Percentiles rank a stretch among this genome's conserved stretches.
Evolutionary conservation across 2,113 vertebrate species (phyloP).

Genomic region (Lathamus discolor): DNA sequence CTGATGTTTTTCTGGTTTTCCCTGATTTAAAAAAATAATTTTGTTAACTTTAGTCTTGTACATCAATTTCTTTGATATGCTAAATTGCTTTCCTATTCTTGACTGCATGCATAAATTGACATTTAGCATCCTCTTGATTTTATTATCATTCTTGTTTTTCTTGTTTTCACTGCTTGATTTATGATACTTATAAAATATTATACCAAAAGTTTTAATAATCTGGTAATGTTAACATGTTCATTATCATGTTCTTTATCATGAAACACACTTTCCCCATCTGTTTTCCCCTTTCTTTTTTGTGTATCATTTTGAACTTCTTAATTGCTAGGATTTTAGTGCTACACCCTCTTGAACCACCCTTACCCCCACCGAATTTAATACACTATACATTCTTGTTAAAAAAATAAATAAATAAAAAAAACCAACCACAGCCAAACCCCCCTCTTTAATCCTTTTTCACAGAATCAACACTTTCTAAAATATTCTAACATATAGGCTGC

Average conservation of each 20-base stretch:
- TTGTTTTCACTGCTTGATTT: background rate
- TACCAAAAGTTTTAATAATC: background rate
- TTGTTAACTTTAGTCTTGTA: background rate
- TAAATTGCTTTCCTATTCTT: background rate
- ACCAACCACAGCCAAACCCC: background rate
- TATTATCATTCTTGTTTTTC: background rate
- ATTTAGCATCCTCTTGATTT: background rate
- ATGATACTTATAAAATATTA: background rate
- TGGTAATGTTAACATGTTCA: background rate
- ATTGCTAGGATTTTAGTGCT: background rate
- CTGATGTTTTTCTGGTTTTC: background rate
- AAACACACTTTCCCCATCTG: rapidly evolving
- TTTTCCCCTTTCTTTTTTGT: background rate
- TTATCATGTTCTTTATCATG: background rate
- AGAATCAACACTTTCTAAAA: background rate
- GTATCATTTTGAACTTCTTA: background rate
- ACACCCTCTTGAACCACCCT: background rate
- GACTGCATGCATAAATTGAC: background rate
- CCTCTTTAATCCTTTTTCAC: background rate
- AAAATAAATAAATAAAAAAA: too few species aligned
- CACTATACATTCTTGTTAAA: rapidly evolving
- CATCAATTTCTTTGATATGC: background rate
- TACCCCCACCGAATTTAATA: background rate
- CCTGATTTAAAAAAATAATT: background rate
- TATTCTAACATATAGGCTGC: background rate